Evolutionary conservation across 2,888 invertebrate species (phyloP).

Genomic region (Agrochola circellaris): DNA sequence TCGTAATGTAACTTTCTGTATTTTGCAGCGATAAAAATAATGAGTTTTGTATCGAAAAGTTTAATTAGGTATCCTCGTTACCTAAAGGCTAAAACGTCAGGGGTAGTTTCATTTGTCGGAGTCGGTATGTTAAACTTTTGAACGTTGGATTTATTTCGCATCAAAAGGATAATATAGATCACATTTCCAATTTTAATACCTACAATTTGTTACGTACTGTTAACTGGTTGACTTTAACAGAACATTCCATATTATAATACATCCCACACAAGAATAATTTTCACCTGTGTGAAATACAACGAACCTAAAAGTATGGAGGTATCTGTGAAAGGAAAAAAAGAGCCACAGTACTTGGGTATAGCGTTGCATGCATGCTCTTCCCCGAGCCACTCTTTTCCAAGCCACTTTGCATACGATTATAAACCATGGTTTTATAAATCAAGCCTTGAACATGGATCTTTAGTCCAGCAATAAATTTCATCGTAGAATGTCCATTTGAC

Average conservation of each 20-base stretch:
- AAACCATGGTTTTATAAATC: neutral
- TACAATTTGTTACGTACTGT: neutral
- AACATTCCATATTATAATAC: neutral
- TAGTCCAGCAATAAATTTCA: conserved; percentile 6
- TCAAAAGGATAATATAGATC: neutral
- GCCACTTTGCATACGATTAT: neutral
- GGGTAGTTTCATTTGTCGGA: conserved; percentile 11
- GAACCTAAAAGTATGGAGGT: neutral
- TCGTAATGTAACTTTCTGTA: conserved; percentile 24
- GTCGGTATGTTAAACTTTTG: neutral
- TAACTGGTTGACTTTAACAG: neutral
- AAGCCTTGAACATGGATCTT: conserved; percentile 8
- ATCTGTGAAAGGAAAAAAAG: no score
- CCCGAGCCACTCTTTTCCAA: neutral
- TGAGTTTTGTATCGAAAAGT: neutral
- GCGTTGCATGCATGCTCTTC: neutral
- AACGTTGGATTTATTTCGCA: neutral
- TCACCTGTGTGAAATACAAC: neutral
- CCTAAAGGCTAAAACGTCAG: neutral
- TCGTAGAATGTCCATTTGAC: conserved; percentile 8
- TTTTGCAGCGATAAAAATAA: conserved; percentile 12
- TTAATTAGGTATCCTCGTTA: neutral
- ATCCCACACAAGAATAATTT: neutral
- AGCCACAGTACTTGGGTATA: neutral
- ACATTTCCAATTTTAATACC: neutral